These are phyloP conservation scores for Polyergus mexicanus DNA, from an alignment of 1,140 invertebrate genomes.

Conservation along the genomic window DNA sequence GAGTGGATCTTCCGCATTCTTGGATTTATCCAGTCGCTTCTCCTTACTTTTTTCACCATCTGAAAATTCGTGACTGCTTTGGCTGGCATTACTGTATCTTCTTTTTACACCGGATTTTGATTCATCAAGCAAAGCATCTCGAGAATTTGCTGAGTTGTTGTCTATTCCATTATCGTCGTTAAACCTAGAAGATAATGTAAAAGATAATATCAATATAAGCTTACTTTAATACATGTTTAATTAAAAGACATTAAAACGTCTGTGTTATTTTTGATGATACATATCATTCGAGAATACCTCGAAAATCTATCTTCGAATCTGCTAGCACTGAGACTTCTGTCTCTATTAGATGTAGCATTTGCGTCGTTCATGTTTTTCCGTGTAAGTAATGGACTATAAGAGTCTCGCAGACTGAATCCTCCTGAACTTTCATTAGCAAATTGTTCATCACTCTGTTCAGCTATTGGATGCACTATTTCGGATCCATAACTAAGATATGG, in stretches of 20 bases:
- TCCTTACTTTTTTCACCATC: slow-evolving; percentile 80
- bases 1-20: slow-evolving; percentile 81
- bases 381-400: slow-evolving; percentile 89
- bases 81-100: slow-evolving; percentile 84
- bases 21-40: slow-evolving; percentile 75
- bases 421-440: slow-evolving; percentile 83
- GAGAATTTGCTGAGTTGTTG: slow-evolving; percentile 83
- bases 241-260: slow-evolving; percentile 27
- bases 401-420: slow-evolving; percentile 86
- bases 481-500: slow-evolving; percentile 91
- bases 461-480: slow-evolving; percentile 94
- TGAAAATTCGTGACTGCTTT: slow-evolving; percentile 84
- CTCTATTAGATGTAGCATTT: slow-evolving; percentile 77
- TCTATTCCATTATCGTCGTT: slow-evolving; percentile 81
- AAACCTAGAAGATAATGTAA: slow-evolving; percentile 74
- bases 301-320: slow-evolving; percentile 83
- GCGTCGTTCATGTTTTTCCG: slow-evolving; percentile 84
- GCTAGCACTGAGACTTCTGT: slow-evolving; percentile 79
- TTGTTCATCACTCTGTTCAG: slow-evolving; percentile 93
- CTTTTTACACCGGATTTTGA: slow-evolving; percentile 77
- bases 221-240: background rate
- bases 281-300: slow-evolving; percentile 69
- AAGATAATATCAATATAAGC: background rate
- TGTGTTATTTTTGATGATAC: slow-evolving; percentile 6
- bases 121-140: slow-evolving; percentile 83